Evolutionary conservation across 2,888 invertebrate genomes (phyloP), one percentile per base, ranked within the genome.

Genomic region (Epinotia brunnichana): DNA sequence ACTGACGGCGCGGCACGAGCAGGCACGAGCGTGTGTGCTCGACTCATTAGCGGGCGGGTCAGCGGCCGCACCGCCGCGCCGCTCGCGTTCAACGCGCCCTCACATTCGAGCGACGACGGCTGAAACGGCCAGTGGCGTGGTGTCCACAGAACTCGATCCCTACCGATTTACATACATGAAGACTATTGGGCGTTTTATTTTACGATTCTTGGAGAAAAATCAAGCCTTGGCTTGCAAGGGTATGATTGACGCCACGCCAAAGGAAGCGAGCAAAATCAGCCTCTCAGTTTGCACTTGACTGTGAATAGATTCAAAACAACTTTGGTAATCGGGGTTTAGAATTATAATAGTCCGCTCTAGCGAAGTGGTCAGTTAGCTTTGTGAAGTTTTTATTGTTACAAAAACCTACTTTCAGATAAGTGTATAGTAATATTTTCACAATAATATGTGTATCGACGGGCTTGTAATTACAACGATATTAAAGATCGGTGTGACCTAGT

Each of bases 11-110:
- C 41, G 35, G 54, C 66, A 35, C 54, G 66, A 66, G 15, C 56
- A 24, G 39, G 54, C 64, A 54, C 53, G 41, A n/a, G 66, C 66
- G 66, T 41, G 66, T 62, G 62, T 70, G 69, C 69, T 44, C 44
- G 56, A 35, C 69, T 70, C 69, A 70, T 70, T 70, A 70, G 69
- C 69, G 66, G n/a, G 41, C 54, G 69, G 69, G 62, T 69, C 69
- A 70, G 69, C 69, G 69, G 9, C 62, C 69, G 69, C 69, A 3
- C 48, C 35, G 41, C 61, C 39, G 51, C 61, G n/a, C 69, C 35
- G 57, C 67, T n/a, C 11, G 44, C 67, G 17, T 48, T 63, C 35
- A 64, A 39, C 35, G 54, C 54, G 64, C 53, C n/a, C 51, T 51
- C 51, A n/a, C 35, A 48, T 53, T 44, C 13, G 60, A 7, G 17